Base-by-base conservation (phyloP, 2,113 vertebrate genomes). In the Pyxicephalus adspersus region DNA sequence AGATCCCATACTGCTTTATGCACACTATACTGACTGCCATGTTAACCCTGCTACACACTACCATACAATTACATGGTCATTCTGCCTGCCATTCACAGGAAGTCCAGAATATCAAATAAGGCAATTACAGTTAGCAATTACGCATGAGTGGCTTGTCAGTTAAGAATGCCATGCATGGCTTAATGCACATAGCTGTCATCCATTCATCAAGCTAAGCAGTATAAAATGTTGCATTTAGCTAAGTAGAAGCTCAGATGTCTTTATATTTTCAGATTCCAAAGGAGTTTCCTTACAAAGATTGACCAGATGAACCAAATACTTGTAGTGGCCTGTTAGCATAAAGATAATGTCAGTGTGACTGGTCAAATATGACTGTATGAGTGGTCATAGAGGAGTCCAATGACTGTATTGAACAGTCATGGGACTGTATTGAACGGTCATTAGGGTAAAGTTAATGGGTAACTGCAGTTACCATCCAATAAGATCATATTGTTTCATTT, bases 91-190 rank as follows among this genome's bases (percentile, higher is more conserved):
- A 28, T 55, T 52, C 22, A 51, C 25, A 68, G 23, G 45, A 68
- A 25, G 23, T 9, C 50, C 23, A 71, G 51, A 26, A 71, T 29
- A 71, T 16, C 2, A 19, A 70, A 71, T 54, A 52, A 54, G 68
- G 51, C 68, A 71, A 52, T 26, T 55, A 29, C n/a, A 11, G 66
- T 26, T 7, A 51, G n/a, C 17, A 23, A 51, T 38, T 25, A 70
- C 57, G n/a, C 57, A 58, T 70, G 67, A 52, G 23, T 19, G 67
- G 45, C 19, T 28, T 70, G 45, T 70, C 67, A 70, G 67, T 20
- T 19, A 45, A 16, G 17, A 5, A 26, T 52, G 16, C 7, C 25
- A 26, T 19, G 17, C 25, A 26, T 52, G 23, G 52, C 16, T 52
- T 45, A 58, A 28, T 70, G 67, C 23, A 25, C 22, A 68, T 68